These are phyloP conservation scores for Mixornis gularis DNA, from an alignment of 2,113 vertebrate genomes.

Conservation along the genomic window DNA sequence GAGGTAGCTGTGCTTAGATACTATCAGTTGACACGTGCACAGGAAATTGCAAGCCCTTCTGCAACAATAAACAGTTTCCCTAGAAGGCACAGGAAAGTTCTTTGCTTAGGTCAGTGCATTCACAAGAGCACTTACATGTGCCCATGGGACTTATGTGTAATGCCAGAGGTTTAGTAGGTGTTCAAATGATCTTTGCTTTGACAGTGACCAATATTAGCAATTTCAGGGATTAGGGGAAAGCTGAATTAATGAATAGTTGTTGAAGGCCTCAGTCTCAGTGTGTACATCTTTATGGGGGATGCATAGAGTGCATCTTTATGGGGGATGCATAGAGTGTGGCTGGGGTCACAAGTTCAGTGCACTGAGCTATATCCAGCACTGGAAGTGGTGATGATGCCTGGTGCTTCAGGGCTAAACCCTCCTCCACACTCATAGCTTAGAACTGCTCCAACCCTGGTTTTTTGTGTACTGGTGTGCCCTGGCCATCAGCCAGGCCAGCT, in stretches of 20 bases:
- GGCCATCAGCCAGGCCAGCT: not conserved
- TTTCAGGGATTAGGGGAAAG: not conserved
- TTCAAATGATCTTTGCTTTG: not conserved
- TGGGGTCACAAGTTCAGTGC: not conserved
- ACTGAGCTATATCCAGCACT: not conserved
- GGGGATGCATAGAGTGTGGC: not conserved
- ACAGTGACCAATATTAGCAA: not conserved
- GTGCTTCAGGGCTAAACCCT: not conserved
- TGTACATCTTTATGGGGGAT: not conserved
- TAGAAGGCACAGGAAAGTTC: not conserved
- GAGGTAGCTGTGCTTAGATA: not conserved
- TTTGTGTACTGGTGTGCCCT: not conserved
- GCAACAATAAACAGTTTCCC: not conserved
- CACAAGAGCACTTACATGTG: not conserved
- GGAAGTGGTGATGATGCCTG: not conserved
- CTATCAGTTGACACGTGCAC: not conserved
- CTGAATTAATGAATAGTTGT: not conserved
- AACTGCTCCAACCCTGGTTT: not conserved
- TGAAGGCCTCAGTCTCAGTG: not conserved
- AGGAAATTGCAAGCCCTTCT: not conserved
- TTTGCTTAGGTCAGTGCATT: not conserved
- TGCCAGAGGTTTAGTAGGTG: not conserved
- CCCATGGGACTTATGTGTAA: not conserved
- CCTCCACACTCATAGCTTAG: accelerated
- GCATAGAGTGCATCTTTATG: too few species aligned